phyloP scores from a whole-genome alignment of 2,113 vertebrate species.

The Blennius ocellaris region DNA sequence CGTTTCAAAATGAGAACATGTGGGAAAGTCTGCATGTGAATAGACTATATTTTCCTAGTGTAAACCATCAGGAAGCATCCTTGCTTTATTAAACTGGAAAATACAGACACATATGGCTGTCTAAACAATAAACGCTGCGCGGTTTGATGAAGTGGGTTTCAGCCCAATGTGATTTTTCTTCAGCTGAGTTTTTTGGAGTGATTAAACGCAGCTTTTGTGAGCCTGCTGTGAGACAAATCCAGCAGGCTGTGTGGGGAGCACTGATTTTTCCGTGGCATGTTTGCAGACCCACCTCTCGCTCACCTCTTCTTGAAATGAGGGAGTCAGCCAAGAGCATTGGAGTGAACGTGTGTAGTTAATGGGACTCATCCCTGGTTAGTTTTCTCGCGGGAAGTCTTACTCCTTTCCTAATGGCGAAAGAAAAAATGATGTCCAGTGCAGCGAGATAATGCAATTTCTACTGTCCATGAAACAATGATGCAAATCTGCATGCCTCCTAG shows the following conservation, averaged over 20 bases:
- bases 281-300: slow-evolving; percentile 15
- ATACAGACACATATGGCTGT: slow-evolving; percentile 14
- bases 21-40: not conserved
- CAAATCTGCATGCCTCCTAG: slow-evolving; percentile 13
- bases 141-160: slow-evolving; percentile 13
- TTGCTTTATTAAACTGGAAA: slow-evolving; percentile 4
- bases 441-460: slow-evolving; percentile 29
- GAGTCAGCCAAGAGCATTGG: slow-evolving; percentile 26
- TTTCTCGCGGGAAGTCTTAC: not conserved
- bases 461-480: slow-evolving; percentile 24
- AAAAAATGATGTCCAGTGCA: slow-evolving; percentile 10
- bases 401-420: slow-evolving; percentile 9
- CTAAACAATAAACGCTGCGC: slow-evolving; percentile 1
- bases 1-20: not conserved
- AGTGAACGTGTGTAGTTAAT: slow-evolving; percentile 12
- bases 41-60: not conserved
- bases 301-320: slow-evolving; percentile 17
- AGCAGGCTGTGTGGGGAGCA: slow-evolving; percentile 1
- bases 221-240: slow-evolving; percentile 42
- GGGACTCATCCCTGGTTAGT: slow-evolving; percentile 1
- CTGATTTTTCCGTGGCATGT: slow-evolving; percentile 28
- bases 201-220: slow-evolving; percentile 32
- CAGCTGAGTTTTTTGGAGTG: slow-evolving; percentile 9
- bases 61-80: too few species aligned
- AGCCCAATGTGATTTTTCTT: slow-evolving; percentile 21